Conservation (phyloP, 2,797 vertebrate species). For the Amblyraja radiata region DNA sequence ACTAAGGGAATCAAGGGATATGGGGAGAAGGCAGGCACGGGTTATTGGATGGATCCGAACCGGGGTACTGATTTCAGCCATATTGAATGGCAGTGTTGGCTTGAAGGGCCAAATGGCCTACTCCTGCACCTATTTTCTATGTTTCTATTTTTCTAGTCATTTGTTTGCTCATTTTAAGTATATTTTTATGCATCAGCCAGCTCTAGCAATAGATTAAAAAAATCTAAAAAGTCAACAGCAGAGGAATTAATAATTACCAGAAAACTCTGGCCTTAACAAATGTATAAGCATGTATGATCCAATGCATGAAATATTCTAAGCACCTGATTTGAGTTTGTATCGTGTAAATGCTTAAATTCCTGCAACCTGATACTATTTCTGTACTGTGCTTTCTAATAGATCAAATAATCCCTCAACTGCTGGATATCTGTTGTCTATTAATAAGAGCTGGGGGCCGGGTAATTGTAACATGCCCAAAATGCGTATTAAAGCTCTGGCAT, state of each 20-base stretch:
- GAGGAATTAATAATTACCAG: not conserved
- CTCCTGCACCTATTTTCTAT: too few species aligned
- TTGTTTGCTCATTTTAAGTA: not conserved
- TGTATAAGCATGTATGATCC: not conserved
- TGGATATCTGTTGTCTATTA: slow-evolving; percentile 16
- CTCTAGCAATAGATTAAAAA: not conserved
- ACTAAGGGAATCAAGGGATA: too few species aligned
- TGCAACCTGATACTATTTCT: not conserved
- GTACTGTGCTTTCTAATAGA: not conserved
- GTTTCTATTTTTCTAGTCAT: not conserved
- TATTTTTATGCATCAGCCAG: not conserved
- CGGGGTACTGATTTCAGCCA: too few species aligned
- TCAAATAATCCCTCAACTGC: not conserved
- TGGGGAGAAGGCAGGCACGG: too few species aligned
- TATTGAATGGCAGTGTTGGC: too few species aligned
- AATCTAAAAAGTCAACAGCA: not conserved
- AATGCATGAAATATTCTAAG: not conserved
- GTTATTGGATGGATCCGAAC: too few species aligned
- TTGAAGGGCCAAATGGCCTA: too few species aligned
- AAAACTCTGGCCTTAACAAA: not conserved
- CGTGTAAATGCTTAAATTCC: not conserved
- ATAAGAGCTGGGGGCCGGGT: not conserved
- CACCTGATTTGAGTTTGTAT: slow-evolving; percentile 33
- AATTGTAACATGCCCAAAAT: not conserved
- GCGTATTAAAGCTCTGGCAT: not conserved